Evolutionary conservation across 1,140 invertebrate genomes (phyloP).

Genomic region (Laupala kohalensis): DNA sequence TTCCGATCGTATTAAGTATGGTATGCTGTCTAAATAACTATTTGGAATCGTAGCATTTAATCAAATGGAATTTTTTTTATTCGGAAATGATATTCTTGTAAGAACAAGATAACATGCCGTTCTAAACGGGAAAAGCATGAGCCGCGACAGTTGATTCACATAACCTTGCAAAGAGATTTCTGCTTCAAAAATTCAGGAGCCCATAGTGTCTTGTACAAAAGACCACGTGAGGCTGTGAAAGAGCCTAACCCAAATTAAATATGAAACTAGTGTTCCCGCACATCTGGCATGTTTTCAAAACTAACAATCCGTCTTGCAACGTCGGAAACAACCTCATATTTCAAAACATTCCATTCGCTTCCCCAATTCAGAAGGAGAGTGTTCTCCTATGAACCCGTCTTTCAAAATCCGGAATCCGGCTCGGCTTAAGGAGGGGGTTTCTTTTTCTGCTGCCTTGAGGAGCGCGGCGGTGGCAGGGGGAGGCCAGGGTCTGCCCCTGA

Average conservation of each 20-base stretch:
- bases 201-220: background rate
- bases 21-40: too few species aligned
- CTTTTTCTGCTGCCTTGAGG: background rate
- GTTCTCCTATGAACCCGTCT: background rate
- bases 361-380: background rate
- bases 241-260: background rate
- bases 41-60: too few species aligned
- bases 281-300: background rate
- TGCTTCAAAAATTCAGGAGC: too few species aligned
- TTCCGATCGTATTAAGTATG: too few species aligned
- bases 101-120: too few species aligned
- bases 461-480: too few species aligned
- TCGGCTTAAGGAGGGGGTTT: background rate
- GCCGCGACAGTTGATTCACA: too few species aligned
- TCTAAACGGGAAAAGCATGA: too few species aligned
- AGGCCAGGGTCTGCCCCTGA: too few species aligned
- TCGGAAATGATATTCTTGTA: too few species aligned
- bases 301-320: background rate
- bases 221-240: background rate
- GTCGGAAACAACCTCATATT: background rate
- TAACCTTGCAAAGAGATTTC: too few species aligned
- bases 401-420: background rate
- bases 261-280: background rate
- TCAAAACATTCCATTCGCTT: background rate
- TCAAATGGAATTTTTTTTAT: too few species aligned